Evolutionary conservation across 2,797 vertebrate genomes (phyloP), one percentile per base, ranked within the genome.

Genomic region (Erethizon dorsatum): DNA sequence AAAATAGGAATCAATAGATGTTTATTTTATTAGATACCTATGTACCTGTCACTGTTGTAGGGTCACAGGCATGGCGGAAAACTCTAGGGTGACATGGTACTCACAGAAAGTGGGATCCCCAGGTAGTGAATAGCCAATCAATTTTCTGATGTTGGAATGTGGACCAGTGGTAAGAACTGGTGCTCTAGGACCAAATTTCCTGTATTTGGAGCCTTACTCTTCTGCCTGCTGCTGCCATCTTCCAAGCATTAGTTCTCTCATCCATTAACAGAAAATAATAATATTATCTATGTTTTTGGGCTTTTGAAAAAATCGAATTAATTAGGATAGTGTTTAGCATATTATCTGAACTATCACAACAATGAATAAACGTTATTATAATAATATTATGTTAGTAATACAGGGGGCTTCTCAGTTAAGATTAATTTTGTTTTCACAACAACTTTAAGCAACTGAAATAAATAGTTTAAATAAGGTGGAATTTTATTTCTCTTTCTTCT

Each of bases 371-470:
- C 79, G 37, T 73, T 79, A 45, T 54, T 83, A 26, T 54, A 59
- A 77, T 59, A 83, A 73, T 69, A 73, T 41, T 83, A 61, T 54
- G 41, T 1, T 57, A 94, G 6, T 5, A 5, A 79, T 33, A 2
- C n/a, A 0, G 45, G 3, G 0, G 3, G 0, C 11, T 83, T 63
- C 26, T 83, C 50, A 59, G 20, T 37, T 57, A 83, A n/a, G 15
- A 78, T 69, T 54, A 75, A 2, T 4, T n/a, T 94, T 86, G 20
- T 47, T 31, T 79, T 61, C 6, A 52, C 15, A 6, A 65, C 13
- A 79, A 41, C 14, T 67, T 61, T 90, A 31, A 88, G 45, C 89
- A 31, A 37, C 24, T 63, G 22, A 94, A 95, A 57, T 77, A 0
- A 50, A 13, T 69, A 69, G 28, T 13, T 82, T 61, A 77, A 77